Evolutionary conservation across 2,797 vertebrate genomes (phyloP).

Genomic region (Scyliorhinus canicula): DNA sequence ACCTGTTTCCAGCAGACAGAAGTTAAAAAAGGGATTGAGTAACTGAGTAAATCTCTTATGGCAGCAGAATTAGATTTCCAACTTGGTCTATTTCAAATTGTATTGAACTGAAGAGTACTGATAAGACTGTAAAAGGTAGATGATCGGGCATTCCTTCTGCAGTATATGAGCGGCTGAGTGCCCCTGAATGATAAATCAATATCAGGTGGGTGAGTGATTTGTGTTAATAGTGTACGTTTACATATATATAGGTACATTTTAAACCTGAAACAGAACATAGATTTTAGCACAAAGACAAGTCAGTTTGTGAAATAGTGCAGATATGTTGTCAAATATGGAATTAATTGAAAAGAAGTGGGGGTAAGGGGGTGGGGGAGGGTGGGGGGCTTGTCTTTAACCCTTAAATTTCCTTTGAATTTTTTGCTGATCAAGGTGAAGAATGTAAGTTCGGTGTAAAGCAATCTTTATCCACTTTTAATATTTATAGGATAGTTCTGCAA

Average conservation of each 20-base stretch:
- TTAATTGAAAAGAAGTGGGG: neutral
- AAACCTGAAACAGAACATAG: neutral
- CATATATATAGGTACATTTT: neutral
- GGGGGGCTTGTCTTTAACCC: neutral
- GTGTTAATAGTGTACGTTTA: neutral
- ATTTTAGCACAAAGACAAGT: neutral
- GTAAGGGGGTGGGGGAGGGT: too few species aligned
- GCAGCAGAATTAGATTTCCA: neutral
- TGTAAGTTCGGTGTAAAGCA: neutral
- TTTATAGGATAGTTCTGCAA: neutral
- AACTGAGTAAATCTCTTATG: neutral
- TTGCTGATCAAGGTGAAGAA: neutral
- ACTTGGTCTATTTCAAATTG: neutral
- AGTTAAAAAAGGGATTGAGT: neutral
- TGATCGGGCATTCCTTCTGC: neutral
- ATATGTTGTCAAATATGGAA: neutral
- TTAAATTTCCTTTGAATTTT: neutral
- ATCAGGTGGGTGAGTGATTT: neutral
- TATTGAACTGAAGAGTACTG: neutral
- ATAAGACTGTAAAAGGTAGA: neutral
- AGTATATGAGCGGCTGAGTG: neutral
- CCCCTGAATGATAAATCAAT: neutral
- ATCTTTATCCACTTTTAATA: neutral
- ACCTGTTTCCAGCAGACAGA: neutral
- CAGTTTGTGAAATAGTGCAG: neutral